A percentile compares a stretch with the other conserved stretches of the same genome.
Evolutionary conservation across 1,140 invertebrate genomes (phyloP).

Genomic region (Drosophila ambigua): DNA sequence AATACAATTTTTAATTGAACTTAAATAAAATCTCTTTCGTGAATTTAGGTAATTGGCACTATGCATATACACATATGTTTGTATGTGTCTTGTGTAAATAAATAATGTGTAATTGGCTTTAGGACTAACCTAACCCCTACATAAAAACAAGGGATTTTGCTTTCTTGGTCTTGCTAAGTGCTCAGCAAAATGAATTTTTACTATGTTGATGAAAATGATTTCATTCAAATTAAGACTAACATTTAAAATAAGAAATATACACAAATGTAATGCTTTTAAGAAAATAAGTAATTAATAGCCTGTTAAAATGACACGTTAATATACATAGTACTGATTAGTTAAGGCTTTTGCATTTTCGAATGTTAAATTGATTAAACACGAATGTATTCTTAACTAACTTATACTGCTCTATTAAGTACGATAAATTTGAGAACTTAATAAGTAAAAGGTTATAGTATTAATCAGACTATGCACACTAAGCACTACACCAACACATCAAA

Average conservation of each 20-base stretch:
- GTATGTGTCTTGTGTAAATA: too few species aligned
- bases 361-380: conserved; percentile 52
- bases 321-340: conserved; percentile 72
- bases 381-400: conserved; percentile 41
- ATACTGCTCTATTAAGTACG: conserved; percentile 15
- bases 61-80: too few species aligned
- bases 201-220: background rate
- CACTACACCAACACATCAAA: conserved; percentile 23
- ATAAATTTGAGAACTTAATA: conserved; percentile 18
- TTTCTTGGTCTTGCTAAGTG: too few species aligned
- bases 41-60: too few species aligned
- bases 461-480: conserved; percentile 39
- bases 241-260: conserved; percentile 10
- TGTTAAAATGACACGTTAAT: conserved; percentile 52
- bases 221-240: background rate
- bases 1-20: background rate
- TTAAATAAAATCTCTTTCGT: background rate
- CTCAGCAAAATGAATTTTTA: too few species aligned
- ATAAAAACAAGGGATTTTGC: too few species aligned
- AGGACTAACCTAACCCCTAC: too few species aligned
- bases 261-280: conserved; percentile 18
- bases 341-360: conserved; percentile 69
- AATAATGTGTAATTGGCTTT: too few species aligned
- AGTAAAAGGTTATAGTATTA: conserved; percentile 29
- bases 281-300: conserved; percentile 18